phyloP scores from a whole-genome alignment of 2,888 invertebrate genomes.

The Melanargia galathea region DNA sequence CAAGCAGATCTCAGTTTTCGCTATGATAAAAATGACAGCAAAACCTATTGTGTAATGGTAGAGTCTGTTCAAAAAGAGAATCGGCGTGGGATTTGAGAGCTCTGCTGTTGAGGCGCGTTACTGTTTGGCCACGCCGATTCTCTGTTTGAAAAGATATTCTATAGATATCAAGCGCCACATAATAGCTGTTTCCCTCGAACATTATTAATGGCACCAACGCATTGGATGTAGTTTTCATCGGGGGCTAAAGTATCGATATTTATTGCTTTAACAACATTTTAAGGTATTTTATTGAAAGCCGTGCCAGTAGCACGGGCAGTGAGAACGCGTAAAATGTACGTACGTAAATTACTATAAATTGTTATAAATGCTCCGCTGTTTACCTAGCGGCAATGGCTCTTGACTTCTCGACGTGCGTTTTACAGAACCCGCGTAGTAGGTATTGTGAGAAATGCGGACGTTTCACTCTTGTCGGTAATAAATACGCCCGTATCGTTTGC shows the following conservation, averaged over 20 bases:
- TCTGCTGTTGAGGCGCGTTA: too few relatives aligned
- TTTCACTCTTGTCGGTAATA: conserved; percentile 10
- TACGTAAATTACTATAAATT: conserved; percentile 63
- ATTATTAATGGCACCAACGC: neutral
- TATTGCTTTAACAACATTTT: conserved; percentile 36
- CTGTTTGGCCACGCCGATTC: too few relatives aligned
- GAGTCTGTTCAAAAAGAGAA: too few relatives aligned
- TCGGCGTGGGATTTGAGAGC: too few relatives aligned
- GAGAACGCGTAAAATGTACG: conserved; percentile 55
- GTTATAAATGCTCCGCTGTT: conserved; percentile 44
- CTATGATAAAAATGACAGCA: too few relatives aligned
- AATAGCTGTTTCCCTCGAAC: too few relatives aligned
- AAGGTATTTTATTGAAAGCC: conserved; percentile 50
- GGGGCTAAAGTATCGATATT: conserved; percentile 24
- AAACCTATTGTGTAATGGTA: too few relatives aligned
- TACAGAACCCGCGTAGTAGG: conserved; percentile 23
- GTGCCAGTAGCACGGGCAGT: conserved; percentile 54
- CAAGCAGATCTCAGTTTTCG: too few relatives aligned
- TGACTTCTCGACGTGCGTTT: conserved; percentile 34
- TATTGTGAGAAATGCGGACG: conserved; percentile 24
- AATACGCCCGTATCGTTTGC: conserved; percentile 8
- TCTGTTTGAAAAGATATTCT: too few relatives aligned
- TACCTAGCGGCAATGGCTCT: conserved; percentile 26
- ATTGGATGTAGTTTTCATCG: conserved; percentile 17
- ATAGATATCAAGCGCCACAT: neutral